These are phyloP conservation scores for Folsomia manolachei DNA, from an alignment of 2,888 invertebrate species.

Conservation along the genomic window DNA sequence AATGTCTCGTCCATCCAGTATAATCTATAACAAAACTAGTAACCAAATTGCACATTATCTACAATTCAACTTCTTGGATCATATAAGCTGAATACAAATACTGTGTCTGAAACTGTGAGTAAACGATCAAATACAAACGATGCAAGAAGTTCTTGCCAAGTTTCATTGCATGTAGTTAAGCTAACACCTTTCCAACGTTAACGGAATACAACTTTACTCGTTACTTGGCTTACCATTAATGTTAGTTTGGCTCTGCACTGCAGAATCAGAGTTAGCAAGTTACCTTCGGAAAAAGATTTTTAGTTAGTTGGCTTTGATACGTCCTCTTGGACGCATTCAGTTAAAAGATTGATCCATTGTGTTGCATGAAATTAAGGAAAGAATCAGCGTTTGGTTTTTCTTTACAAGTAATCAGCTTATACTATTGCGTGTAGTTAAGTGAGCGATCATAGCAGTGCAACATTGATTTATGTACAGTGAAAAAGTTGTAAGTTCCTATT, in stretches of 20 bases:
- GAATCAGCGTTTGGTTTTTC: background rate
- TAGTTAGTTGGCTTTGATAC: background rate
- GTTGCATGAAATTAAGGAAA: background rate
- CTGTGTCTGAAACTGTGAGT: too few relatives aligned
- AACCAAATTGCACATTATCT: too few relatives aligned
- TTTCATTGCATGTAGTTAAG: background rate
- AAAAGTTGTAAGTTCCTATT: background rate
- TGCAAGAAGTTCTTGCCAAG: background rate
- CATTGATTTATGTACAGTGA: background rate
- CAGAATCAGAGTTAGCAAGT: background rate
- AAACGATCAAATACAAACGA: background rate
- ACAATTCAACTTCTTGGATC: too few relatives aligned
- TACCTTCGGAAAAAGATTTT: background rate
- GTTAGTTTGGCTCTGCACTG: background rate
- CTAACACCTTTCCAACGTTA: background rate
- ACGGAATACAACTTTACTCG: background rate
- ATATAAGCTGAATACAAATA: too few relatives aligned
- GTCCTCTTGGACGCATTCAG: background rate
- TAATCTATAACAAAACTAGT: too few relatives aligned
- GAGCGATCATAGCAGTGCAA: background rate
- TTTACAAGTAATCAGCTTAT: background rate
- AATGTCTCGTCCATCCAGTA: too few relatives aligned
- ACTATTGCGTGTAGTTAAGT: background rate
- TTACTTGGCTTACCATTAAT: background rate
- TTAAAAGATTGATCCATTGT: background rate